Evolutionary conservation across 2,113 vertebrate species (phyloP).

Genomic region (Dasyprocta punctata): DNA sequence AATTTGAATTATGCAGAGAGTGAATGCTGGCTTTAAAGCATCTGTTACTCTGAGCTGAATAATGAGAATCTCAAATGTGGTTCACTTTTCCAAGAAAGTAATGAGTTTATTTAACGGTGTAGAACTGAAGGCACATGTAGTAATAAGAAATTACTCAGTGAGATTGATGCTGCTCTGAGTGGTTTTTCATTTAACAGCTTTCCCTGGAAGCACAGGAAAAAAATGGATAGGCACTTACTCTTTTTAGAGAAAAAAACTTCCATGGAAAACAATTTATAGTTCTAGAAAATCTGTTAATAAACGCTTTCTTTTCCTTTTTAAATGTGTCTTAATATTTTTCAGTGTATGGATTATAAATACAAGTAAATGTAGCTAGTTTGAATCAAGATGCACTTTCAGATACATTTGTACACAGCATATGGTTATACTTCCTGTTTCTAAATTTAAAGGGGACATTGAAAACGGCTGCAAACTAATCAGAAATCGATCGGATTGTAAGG

Average conservation of each 20-base stretch:
- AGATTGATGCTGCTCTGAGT: conserved; percentile 7
- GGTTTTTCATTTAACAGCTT: conserved; percentile 41
- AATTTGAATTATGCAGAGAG: not conserved
- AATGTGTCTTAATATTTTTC: conserved; percentile 54
- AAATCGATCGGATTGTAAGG: conserved; percentile 98
- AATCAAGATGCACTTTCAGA: conserved; percentile 57
- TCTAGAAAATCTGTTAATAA: conserved; percentile 47
- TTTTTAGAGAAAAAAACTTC: conserved; percentile 28
- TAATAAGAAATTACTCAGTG: conserved; percentile 14
- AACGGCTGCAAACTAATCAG: conserved; percentile 96
- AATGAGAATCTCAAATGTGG: conserved; percentile 20
- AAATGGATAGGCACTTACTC: conserved; percentile 8
- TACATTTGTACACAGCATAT: conserved; percentile 47
- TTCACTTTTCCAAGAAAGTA: conserved; percentile 39
- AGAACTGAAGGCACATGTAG: conserved; percentile 33
- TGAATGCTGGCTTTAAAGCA: not conserved
- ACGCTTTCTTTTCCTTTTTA: conserved; percentile 55
- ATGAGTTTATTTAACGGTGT: not conserved
- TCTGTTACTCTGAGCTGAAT: not conserved
- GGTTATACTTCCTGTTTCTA: conserved; percentile 68
- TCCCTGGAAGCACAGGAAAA: not conserved
- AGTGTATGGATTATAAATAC: conserved; percentile 68
- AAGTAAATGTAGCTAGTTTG: conserved; percentile 66
- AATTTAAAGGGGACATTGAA: conserved; percentile 94
- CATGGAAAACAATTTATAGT: conserved; percentile 23